Base-by-base conservation (phyloP, 2,113 vertebrate genomes). In the Sander lucioperca region DNA sequence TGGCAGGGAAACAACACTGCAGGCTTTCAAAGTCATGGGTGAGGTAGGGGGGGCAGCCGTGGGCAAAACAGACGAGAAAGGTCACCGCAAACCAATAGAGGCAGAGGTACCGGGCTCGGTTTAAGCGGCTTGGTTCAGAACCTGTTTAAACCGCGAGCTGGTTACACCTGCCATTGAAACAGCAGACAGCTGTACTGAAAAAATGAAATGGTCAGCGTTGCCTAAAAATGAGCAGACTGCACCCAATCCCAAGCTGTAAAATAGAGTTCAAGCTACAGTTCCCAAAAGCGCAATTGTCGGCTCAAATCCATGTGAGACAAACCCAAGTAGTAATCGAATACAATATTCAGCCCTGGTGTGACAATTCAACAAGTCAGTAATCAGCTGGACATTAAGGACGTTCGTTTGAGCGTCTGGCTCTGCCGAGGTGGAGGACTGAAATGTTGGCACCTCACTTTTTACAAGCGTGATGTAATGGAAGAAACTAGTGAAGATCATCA, bases 1-100 rank as follows among this genome's bases (percentile, higher is more conserved):
- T 75, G 68, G 64, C 69, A 66, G 48, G 19, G 13, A n/a, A 57
- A 27, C 10, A 59, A 23, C 27, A 33, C 43, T 9, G 16, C 64
- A 62, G 27, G 27, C 13, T 59, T 27, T 77, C 51, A 79, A 69
- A 72, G 56, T 53, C 77, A 53, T 19, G 50, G 74, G 12, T 45
- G 57, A 47, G 11, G 51, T 25, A 18, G 21, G 23, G 15, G 15
- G 59, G 39, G 50, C 10, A 21, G 51, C 39, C 19, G 57, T 0
- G 1, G 53, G 74, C 1, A 21, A 23, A 51, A 25, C 36, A 10
- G 23, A 33, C 2, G 47, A 6, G 19, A 30, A 18, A 6, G 10
- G 47, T 19, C 48, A n/a, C 9, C 0, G 2, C 21, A 12, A 30
- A 18, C 6, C 48, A 48, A n/a, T 3, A 4, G 58, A 79, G 39